Base-by-base conservation (phyloP, 2,797 vertebrate species). In the Ceyx erithaca region DNA sequence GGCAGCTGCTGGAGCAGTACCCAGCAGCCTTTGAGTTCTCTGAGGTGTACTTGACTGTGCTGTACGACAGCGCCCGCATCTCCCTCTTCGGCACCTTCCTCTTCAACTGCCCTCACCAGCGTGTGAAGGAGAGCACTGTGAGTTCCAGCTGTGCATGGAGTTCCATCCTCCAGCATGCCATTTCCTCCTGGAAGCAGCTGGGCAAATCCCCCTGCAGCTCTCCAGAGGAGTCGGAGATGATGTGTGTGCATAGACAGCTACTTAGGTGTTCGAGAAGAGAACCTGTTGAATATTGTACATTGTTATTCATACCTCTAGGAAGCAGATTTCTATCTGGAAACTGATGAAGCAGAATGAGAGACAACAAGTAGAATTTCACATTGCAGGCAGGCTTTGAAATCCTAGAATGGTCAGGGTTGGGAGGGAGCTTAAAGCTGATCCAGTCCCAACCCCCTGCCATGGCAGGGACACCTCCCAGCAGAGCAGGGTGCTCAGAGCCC, bases 71-170 rank as follows among this genome's bases (percentile, higher is more conserved):
- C 58, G 98, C 99, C 87, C 98, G 98, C 94, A 97, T 99, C 93
- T 98, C 99, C 0, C 91, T 99, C 69, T 99, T 99, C 19, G 99
- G 99, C 96, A 99, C 99, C 83, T 99, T 99, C 94, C 98, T 99
- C 64, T 99, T 99, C 97, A 99, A 98, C 94, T 99, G 98, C 51
- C 97, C 99, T 5, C 98, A 98, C 87, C 99, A 99, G 95, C 98
- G 98, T 4, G 96, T 98, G 16, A 98, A 99, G 95, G 97, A 98
- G 69, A 99, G 99, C 97, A 98, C 98, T 81, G 99, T 99, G 92
- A 98, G 98, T 40, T 40, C 37, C 37, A 40, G 37, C 37, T 40
- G 14, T 40, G 37, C 37, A 40, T 14, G 37, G 37, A 40, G 37
- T 40, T 40, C 37, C 37, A 40, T 7, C 37, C 37, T 40, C 6